Percentiles rank a stretch among this genome's conserved stretches.
Conservation (phyloP, 2,888 invertebrate genomes). For the Synergus umbraculus region DNA sequence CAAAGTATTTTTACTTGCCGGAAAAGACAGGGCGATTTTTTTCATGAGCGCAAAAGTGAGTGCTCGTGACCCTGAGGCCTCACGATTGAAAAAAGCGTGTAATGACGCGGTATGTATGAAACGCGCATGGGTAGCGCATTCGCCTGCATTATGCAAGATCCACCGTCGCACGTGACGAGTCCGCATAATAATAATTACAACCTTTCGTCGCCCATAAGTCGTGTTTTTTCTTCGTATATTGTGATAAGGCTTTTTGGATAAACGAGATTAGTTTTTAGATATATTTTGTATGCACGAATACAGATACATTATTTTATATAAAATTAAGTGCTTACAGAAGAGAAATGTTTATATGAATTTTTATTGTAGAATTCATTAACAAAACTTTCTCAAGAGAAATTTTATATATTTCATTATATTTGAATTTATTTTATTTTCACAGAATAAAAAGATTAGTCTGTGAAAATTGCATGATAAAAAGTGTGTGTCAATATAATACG, state of each 20-base stretch:
- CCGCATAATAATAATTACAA: conserved; percentile 27
- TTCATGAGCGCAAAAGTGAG: conserved; percentile 3
- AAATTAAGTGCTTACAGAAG: not conserved
- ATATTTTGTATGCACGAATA: not conserved
- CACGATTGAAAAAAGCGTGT: conserved; percentile 30
- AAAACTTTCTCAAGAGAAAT: not conserved
- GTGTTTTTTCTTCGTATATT: not conserved
- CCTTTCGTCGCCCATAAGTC: not conserved
- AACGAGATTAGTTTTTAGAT: too few relatives aligned
- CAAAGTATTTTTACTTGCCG: not conserved
- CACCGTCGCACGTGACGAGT: conserved; percentile 20
- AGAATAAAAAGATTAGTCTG: too few relatives aligned
- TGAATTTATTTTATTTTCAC: too few relatives aligned
- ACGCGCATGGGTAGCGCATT: conserved; percentile 24
- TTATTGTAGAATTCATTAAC: not conserved
- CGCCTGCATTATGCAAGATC: conserved; percentile 34
- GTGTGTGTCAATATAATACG: not conserved
- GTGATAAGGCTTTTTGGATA: not conserved
- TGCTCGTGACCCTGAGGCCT: conserved; percentile 37
- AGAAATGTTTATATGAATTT: not conserved
- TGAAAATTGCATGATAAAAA: not conserved
- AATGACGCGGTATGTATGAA: conserved; percentile 28
- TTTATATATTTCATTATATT: not conserved
- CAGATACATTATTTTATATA: not conserved
- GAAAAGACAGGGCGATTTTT: conserved; percentile 1